Evolutionary conservation across 2,113 vertebrate genomes (phyloP).

Genomic region (Cyanistes caeruleus): DNA sequence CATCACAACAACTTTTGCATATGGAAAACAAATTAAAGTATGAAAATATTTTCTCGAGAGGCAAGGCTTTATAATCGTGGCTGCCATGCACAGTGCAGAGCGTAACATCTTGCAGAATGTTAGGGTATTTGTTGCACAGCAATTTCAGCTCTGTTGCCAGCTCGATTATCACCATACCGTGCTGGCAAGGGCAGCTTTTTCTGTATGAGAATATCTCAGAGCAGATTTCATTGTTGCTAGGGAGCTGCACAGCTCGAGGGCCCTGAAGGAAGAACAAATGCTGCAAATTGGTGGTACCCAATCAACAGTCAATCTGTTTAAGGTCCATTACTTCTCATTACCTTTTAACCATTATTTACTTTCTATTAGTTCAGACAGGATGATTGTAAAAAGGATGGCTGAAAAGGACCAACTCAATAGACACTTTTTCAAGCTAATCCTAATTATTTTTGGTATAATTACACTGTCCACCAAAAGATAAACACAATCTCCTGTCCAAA

Average conservation of each 20-base stretch:
- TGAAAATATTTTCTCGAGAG: neutral
- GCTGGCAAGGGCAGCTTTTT: constrained; percentile 58
- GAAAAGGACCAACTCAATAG: constrained; percentile 21
- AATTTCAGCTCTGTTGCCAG: constrained; percentile 60
- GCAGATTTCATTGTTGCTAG: constrained; percentile 82
- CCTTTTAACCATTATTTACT: constrained; percentile 56
- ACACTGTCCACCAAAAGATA: constrained; percentile 34
- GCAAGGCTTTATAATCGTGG: neutral
- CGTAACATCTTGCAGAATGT: neutral
- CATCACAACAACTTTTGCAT: neutral
- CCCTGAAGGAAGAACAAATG: constrained; percentile 64
- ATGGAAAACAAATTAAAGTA: neutral
- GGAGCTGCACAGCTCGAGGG: constrained; percentile 79
- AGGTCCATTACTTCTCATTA: constrained; percentile 62
- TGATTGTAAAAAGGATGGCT: constrained; percentile 32
- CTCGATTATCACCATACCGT: constrained; percentile 55
- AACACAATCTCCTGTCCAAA: constrained; percentile 42
- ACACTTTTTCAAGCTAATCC: constrained; percentile 31
- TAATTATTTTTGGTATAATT: constrained; percentile 61
- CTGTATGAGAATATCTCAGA: constrained; percentile 68
- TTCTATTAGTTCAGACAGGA: constrained; percentile 50
- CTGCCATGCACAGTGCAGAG: neutral
- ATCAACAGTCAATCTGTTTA: constrained; percentile 69
- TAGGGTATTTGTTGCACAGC: constrained; percentile 22
- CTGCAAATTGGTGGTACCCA: constrained; percentile 70